Conservation (phyloP, 1,140 invertebrate species). For the Zaprionus ghesquierei region DNA sequence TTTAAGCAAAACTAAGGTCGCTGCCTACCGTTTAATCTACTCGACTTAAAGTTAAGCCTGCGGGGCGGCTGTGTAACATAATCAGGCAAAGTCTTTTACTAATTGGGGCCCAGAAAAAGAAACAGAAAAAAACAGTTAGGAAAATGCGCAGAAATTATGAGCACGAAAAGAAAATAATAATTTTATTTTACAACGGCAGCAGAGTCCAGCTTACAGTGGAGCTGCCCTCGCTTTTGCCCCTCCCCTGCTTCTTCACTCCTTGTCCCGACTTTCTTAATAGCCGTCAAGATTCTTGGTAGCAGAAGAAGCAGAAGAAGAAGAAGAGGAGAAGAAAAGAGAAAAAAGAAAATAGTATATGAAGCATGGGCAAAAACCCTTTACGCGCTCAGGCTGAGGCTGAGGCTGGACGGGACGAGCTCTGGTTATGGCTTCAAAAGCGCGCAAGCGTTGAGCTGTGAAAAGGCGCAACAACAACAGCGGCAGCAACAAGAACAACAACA, state of each 20-base stretch:
- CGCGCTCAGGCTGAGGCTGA: slow-evolving; percentile 36
- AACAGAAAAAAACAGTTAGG: slow-evolving; percentile 27
- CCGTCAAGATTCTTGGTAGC: slow-evolving; percentile 73
- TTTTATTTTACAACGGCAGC: slow-evolving; percentile 67
- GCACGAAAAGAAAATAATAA: slow-evolving; percentile 80
- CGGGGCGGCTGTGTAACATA: slow-evolving; percentile 6
- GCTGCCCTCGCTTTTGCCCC: background rate
- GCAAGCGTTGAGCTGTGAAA: slow-evolving; percentile 81
- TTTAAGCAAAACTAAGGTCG: background rate
- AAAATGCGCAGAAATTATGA: slow-evolving; percentile 63
- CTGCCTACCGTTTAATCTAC: background rate
- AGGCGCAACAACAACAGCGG: slow-evolving; percentile 49
- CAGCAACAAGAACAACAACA: slow-evolving; percentile 14
- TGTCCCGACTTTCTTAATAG: slow-evolving; percentile 70
- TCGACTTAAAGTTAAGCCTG: background rate
- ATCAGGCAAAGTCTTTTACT: slow-evolving; percentile 71
- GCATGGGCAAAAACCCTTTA: slow-evolving; percentile 46
- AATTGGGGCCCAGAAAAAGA: slow-evolving; percentile 58
- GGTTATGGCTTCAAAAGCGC: slow-evolving; percentile 42
- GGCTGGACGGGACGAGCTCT: background rate
- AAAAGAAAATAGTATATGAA: background rate
- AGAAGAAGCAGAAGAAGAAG: slow-evolving; percentile 35
- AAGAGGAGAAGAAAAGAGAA: background rate
- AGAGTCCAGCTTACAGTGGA: background rate
- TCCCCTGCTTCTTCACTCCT: background rate